phyloP scores from a whole-genome alignment of 2,888 invertebrate species.

The Euplexia lucipara region DNA sequence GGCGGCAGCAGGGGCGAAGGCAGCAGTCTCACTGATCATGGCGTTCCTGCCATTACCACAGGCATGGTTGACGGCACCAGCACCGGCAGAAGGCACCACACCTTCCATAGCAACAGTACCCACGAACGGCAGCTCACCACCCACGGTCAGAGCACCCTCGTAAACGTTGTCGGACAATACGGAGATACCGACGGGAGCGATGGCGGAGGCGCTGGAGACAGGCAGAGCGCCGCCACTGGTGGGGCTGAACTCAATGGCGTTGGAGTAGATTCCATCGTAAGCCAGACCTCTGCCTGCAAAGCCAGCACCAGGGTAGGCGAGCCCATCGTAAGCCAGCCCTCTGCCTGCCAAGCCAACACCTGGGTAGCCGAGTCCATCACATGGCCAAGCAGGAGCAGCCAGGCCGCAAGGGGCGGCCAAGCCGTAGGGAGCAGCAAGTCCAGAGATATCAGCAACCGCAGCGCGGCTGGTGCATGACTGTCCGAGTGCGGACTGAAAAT shows the following conservation, averaged over 20 bases:
- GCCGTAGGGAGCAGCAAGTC: slow-evolving; percentile 19
- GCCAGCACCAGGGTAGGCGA: slow-evolving; percentile 8
- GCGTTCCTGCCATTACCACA: slow-evolving; percentile 70
- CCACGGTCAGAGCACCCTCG: slow-evolving; percentile 61
- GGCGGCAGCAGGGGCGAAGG: slow-evolving; percentile 6
- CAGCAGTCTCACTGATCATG: slow-evolving; percentile 55
- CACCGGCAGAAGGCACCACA: slow-evolving; percentile 71
- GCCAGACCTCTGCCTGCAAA: slow-evolving; percentile 18
- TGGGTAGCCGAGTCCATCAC: slow-evolving; percentile 4
- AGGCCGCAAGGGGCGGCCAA: slow-evolving; percentile 4
- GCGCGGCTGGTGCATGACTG: slow-evolving; percentile 36
- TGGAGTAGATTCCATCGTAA: slow-evolving; percentile 13
- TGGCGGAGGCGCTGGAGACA: background rate
- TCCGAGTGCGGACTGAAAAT: slow-evolving; percentile 32
- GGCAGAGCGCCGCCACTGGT: slow-evolving; percentile 6
- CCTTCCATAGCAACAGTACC: slow-evolving; percentile 75
- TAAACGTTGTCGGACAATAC: slow-evolving; percentile 50
- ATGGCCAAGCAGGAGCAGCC: slow-evolving; percentile 1
- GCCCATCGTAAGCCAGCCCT: slow-evolving; percentile 1
- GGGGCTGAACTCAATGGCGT: background rate
- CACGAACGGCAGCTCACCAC: slow-evolving; percentile 70
- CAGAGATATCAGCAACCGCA: slow-evolving; percentile 34
- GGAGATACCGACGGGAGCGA: slow-evolving; percentile 1
- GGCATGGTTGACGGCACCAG: slow-evolving; percentile 72
- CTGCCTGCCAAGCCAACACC: slow-evolving; percentile 2